Evolutionary conservation across 1,140 invertebrate species (phyloP), one percentile per base, ranked within the genome.

Genomic region (Bathynomus jamesi): DNA sequence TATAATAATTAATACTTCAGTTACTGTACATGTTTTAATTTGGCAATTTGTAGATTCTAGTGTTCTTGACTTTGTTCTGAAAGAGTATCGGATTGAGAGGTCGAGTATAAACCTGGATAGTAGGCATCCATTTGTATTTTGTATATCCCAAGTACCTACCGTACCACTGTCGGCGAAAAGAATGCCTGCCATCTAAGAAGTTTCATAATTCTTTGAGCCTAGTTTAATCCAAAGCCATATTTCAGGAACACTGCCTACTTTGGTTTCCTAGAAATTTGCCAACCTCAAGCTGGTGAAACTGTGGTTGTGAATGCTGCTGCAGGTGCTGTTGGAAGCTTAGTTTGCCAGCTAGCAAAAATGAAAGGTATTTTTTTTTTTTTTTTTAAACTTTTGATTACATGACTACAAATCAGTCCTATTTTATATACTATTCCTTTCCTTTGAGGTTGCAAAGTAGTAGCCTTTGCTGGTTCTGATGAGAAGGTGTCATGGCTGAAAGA

Each of bases 311-410:
- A 78, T 69, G 79, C 71, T 0, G 82, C 82, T 13, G 82, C 82
- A 60, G 89, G 82, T 27, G 89, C 88, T 31, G 88, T 91, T 21
- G 89, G 89, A 4, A 87, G 84, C 73, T 82, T 87, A 61, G 89
- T 91, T 4, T 89, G 89, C 17, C 89, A 91, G 82, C 89, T 91
- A 66, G 89, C 86, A 2, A 90, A 89, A 81, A 86, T 89, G 61
- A 83, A 87, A 80, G 85, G 85, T 85, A 21, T 4, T 13, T 71
- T 71, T 29, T 71, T 17, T 21, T 32, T 62, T 25, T 32, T 65
- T 27, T 25, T 25, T 63, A 21, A 8, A 25, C 61, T 73, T 27
- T 71, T 53, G 4, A 31, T 28, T 75, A 7, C 24, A 75, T 69
- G 8, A 46, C 32, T 21, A 62, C 28, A 61, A 3, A 10, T 28